Evolutionary conservation across 2,797 vertebrate genomes (phyloP), one percentile per base, ranked within the genome.

Genomic region (Neopelma chrysocephalum): DNA sequence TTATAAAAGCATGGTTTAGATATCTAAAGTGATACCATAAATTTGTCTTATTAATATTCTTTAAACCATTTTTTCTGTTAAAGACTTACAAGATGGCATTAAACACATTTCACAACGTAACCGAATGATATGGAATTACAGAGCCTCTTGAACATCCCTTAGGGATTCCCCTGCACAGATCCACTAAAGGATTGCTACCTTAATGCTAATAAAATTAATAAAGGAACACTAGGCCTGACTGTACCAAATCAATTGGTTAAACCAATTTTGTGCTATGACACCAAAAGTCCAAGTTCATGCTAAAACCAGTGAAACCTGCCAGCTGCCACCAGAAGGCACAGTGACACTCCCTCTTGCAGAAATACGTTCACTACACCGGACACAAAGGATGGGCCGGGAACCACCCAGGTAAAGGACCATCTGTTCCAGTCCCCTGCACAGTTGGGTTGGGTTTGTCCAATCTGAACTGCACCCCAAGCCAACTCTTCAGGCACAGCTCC

Each of bases 301-400:
- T 27, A 50, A 27, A 75, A n/a, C 9, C 10, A 68, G 50, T 8
- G 53, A n/a, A 32, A 68, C 23, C 40, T 68, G 42, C 15, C 48
- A 69, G 78, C 27, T 82, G 66, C 47, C 77, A 87, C 66, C 87
- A 92, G 36, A 54, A 92, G 58, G 45, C 73, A 56, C 0, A 2
- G 73, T 26, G 58, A 89, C 54, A 43, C 61, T 31, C 12, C 66
- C 71, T 20, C 38, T 2, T 50, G 51, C 69, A 92, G 68, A 42
- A 86, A 40, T 12, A 38, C 11, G 38, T 4, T 66, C 64, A 2
- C 14, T 34, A 14, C 12, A 26, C 0, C 0, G 6, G 69, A n/a
- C 34, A 48, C 32, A 20, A 58, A 42, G 20, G 14, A 38, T 0
- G 4, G 19, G 31, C 15, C 20, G 25, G 58, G 43, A 64, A 50